Conservation (phyloP, 2,888 invertebrate species). For the Drosophila rubida region DNA sequence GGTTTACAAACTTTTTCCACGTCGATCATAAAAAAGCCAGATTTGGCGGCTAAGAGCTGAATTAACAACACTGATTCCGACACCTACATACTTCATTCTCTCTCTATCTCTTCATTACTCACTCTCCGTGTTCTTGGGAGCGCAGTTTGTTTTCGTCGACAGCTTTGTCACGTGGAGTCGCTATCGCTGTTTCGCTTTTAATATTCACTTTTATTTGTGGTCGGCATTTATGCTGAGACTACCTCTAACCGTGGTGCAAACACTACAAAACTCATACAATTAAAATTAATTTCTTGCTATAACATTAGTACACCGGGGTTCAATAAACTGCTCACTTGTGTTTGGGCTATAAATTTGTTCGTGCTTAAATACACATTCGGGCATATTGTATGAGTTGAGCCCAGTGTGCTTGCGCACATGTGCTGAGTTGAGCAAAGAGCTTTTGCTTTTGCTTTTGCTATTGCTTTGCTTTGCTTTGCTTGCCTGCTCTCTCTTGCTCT, state of each 20-base stretch:
- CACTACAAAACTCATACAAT: neutral
- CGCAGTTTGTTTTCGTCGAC: conserved; percentile 58
- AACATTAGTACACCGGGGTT: neutral
- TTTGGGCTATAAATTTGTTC: neutral
- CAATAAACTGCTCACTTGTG: neutral
- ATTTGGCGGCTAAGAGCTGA: neutral
- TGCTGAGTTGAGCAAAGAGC: conserved; percentile 26
- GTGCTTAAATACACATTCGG: conserved; percentile 1
- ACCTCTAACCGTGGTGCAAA: conserved; percentile 46
- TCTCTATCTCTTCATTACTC: conserved; percentile 22
- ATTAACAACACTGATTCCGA: neutral
- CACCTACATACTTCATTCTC: conserved; percentile 20
- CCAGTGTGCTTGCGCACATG: conserved; percentile 54
- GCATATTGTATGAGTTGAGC: neutral
- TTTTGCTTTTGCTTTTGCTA: conserved; percentile 14
- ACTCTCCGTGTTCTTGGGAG: conserved; percentile 22
- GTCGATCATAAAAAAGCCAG: neutral
- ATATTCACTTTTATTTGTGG: conserved; percentile 74
- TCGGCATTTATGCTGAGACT: conserved; percentile 34
- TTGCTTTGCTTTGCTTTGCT: neutral
- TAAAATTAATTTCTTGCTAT: neutral
- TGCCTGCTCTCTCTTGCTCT: conserved; percentile 5
- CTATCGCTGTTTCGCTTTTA: conserved; percentile 62
- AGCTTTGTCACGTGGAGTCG: conserved; percentile 68
- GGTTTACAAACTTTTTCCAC: neutral